phyloP scores from a whole-genome alignment of 1,140 invertebrate species.

The Rhynchophorus ferrugineus region DNA sequence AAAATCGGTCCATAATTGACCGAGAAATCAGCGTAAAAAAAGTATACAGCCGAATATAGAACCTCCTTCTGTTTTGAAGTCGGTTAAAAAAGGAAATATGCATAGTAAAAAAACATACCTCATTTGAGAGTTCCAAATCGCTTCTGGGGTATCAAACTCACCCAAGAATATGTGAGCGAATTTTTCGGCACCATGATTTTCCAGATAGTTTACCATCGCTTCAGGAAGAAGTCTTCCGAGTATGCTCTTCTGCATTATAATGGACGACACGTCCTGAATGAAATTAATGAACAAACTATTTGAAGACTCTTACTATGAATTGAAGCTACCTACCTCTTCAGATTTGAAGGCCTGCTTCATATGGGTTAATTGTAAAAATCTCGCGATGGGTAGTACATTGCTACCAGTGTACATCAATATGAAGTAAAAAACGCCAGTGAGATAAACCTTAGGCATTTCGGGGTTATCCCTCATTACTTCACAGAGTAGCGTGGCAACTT shows the following conservation, averaged over 20 bases:
- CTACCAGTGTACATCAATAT: constrained; percentile 99
- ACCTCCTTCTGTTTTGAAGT: background rate
- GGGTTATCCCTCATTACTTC: constrained; percentile 95
- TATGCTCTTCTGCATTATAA: constrained; percentile 69
- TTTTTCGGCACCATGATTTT: constrained; percentile 96
- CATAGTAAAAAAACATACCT: constrained; percentile 46
- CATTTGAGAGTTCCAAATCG: constrained; percentile 91
- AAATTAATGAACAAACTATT: constrained; percentile 13
- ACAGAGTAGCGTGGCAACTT: constrained; percentile 75
- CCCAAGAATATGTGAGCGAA: constrained; percentile 99
- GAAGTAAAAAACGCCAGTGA: constrained; percentile 96
- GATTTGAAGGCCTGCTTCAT: constrained; percentile 88
- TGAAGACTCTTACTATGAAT: background rate
- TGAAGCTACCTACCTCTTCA: constrained; percentile 64
- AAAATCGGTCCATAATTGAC: too few relatives aligned
- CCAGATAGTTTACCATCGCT: constrained; percentile 98
- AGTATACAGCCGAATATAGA: too few relatives aligned
- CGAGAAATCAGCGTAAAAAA: background rate
- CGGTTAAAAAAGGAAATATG: background rate
- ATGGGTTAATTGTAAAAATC: constrained; percentile 90
- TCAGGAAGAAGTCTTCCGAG: constrained; percentile 92
- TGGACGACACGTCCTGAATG: constrained; percentile 3
- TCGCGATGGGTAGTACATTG: constrained; percentile 91
- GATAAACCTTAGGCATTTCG: constrained; percentile 85
- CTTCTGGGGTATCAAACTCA: constrained; percentile 98